Conservation (phyloP, 2,888 invertebrate genomes). For the Calephelis perditalis region DNA sequence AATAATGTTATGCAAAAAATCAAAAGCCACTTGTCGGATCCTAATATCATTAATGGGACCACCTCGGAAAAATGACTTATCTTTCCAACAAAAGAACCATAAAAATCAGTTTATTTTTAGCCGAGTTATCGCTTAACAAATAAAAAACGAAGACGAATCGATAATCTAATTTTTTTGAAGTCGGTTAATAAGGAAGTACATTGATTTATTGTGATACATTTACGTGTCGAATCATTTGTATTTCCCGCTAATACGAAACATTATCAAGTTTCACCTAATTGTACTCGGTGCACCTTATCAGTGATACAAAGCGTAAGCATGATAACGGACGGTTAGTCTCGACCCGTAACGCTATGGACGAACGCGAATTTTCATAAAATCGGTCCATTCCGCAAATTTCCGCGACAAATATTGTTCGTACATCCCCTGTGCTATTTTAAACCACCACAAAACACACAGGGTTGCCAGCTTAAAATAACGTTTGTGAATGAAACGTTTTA, state of each 20-base stretch:
- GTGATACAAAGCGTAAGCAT: constrained; percentile 43
- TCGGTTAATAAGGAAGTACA: neutral
- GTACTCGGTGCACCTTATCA: constrained; percentile 63
- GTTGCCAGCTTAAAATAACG: constrained; percentile 8
- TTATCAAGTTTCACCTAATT: constrained; percentile 61
- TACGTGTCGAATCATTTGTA: constrained; percentile 12
- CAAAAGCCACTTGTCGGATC: no score
- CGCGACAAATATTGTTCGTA: constrained; percentile 4
- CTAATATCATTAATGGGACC: no score
- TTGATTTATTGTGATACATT: neutral
- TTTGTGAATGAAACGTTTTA: constrained; percentile 5
- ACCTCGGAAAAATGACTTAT: no score
- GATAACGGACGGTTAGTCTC: constrained; percentile 56
- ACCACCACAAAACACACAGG: constrained; percentile 6
- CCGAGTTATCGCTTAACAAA: no score
- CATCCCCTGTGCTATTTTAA: constrained; percentile 17
- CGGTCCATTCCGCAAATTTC: neutral
- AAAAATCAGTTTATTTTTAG: no score
- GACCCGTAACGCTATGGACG: constrained; percentile 35
- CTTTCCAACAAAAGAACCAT: no score
- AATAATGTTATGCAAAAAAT: no score
- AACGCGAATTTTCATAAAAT: constrained; percentile 4
- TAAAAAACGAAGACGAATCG: no score
- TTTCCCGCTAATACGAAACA: constrained; percentile 26
- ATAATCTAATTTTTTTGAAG: no score